These are phyloP conservation scores for Papilio glaucus DNA, from an alignment of 1,140 invertebrate species.

Conservation along the genomic window DNA sequence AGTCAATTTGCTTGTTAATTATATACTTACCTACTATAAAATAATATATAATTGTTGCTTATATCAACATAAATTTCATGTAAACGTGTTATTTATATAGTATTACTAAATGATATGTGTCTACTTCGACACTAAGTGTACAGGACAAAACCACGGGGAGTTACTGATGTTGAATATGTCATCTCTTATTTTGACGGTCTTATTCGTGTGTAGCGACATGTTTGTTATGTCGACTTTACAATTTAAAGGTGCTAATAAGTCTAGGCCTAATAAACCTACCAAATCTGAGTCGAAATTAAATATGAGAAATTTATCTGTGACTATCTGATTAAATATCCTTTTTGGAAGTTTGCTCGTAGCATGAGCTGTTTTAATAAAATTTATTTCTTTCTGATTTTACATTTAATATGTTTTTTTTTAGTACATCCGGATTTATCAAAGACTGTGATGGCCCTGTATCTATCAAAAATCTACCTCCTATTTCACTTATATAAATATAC, in stretches of 20 bases:
- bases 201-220: constrained; percentile 37
- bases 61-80: too few relatives aligned
- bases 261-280: constrained; percentile 44
- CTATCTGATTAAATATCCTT: constrained; percentile 37
- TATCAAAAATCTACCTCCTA: constrained; percentile 47
- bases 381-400: constrained; percentile 10
- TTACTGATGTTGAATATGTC: too few relatives aligned
- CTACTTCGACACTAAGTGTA: too few relatives aligned
- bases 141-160: too few relatives aligned
- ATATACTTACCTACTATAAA: too few relatives aligned
- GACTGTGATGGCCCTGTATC: constrained; percentile 47
- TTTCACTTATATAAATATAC: constrained; percentile 45
- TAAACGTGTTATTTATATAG: too few relatives aligned
- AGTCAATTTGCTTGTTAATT: too few relatives aligned
- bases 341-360: constrained; percentile 37
- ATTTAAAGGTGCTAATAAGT: constrained; percentile 37
- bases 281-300: constrained; percentile 47
- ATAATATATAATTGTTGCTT: too few relatives aligned
- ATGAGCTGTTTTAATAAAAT: constrained; percentile 44
- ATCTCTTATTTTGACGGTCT: too few relatives aligned
- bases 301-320: constrained; percentile 44
- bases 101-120: too few relatives aligned
- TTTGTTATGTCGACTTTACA: constrained; percentile 44
- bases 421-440: constrained; percentile 38
- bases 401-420: constrained; percentile 33